Evolutionary conservation across 1,140 invertebrate species (phyloP), one percentile per base, ranked within the genome.

Genomic region (Pseudomyrmex concolor): DNA sequence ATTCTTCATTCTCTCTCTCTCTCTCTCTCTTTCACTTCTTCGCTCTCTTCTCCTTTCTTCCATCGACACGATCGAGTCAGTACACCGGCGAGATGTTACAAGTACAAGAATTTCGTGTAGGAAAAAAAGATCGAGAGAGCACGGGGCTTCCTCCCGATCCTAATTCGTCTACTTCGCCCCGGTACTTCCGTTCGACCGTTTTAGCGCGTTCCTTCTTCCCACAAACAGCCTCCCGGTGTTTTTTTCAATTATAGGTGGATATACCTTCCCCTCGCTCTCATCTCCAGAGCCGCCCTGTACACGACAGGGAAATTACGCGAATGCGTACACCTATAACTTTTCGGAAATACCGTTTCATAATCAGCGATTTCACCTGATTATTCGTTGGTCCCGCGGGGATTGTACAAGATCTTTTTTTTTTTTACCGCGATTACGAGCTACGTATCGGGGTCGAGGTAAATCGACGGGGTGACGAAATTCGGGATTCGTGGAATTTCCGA

Each of bases 21-120:
- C 63, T 77, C 63, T 50, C 54, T 85, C 50, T 68, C 17, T 67
- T 17, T 85, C 66, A 68, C 22, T 78, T 63, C 57, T 25, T 63
- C 68, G 34, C n/a, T 74, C 45, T 72, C 67, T 64, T 85, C 78
- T 83, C 59, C 64, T 80, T 43, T 84, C 67, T 84, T 80, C 59
- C 68, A 76, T 82, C 82, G 83, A 89, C 87, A 90, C 82, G 87
- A 90, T 64, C 70, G 83, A 83, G 83, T 84, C 89, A 86, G 85
- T 90, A 90, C 88, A 90, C 77, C 86, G 63, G 83, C 84, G 89
- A 34, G 34, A 89, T 84, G 82, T 90, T 90, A 90, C 85, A 80
- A 86, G 85, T 86, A 89, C 85, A 89, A 77, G 90, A 87, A 91
- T 91, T 91, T 90, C 78, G 89, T 91, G 70, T 83, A 87, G 72